Percentiles rank a stretch among this genome's conserved stretches.
Conservation (phyloP, 1,140 invertebrate species). For the Drosophila ironensis region DNA sequence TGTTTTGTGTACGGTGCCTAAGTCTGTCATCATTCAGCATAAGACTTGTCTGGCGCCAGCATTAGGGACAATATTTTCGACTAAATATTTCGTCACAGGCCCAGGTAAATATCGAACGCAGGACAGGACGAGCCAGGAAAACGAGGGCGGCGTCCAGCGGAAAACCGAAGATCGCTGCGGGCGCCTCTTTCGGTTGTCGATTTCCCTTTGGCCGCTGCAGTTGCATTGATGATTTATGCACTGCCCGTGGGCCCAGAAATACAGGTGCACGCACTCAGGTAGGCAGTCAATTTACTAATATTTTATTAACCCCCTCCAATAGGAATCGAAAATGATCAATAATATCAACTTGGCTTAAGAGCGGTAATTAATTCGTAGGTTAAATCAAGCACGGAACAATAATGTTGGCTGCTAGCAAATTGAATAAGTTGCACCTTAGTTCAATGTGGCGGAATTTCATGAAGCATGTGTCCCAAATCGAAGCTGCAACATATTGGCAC, state of each 20-base stretch:
- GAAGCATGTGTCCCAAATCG: constrained; percentile 59
- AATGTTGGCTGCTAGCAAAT: too few relatives aligned
- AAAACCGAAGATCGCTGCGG: constrained; percentile 57
- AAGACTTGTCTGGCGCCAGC: constrained; percentile 81
- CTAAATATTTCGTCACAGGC: constrained; percentile 80
- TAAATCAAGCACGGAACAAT: too few relatives aligned
- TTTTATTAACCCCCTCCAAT: constrained; percentile 25
- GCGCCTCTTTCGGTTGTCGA: constrained; percentile 61
- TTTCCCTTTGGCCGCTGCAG: constrained; percentile 44
- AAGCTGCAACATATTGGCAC: constrained; percentile 70
- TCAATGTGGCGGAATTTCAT: constrained; percentile 6
- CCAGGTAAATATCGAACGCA: constrained; percentile 22
- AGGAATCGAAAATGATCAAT: too few relatives aligned
- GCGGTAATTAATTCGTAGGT: neutral
- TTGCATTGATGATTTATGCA: constrained; percentile 75
- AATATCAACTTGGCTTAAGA: too few relatives aligned
- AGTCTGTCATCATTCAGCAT: constrained; percentile 81
- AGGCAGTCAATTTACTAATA: constrained; percentile 9
- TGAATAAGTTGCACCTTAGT: neutral
- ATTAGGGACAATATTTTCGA: constrained; percentile 81
- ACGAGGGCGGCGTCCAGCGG: constrained; percentile 53
- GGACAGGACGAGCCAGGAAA: constrained; percentile 21
- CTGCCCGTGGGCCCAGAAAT: constrained; percentile 15
- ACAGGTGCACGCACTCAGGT: constrained; percentile 64
- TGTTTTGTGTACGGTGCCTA: constrained; percentile 75